Evolutionary conservation across 2,888 invertebrate species (phyloP).

Genomic region (Tetrapedia diversipes): DNA sequence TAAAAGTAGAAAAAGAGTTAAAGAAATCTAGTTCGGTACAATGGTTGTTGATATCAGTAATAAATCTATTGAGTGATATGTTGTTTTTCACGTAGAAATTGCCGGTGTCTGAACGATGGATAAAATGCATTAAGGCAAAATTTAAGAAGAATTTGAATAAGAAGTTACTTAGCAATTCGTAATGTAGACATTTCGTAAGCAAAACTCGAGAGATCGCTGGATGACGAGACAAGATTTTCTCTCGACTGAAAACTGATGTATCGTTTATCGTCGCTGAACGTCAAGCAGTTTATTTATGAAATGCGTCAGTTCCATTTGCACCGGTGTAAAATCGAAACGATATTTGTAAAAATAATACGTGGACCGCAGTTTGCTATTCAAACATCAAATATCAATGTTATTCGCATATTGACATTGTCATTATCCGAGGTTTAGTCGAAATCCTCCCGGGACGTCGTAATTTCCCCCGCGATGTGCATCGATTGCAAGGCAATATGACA

Average conservation of each 20-base stretch:
- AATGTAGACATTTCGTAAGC: too few species aligned
- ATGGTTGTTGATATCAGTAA: too few species aligned
- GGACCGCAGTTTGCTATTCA: slow-evolving; percentile 8
- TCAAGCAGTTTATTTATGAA: slow-evolving; percentile 34
- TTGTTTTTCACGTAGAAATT: too few species aligned
- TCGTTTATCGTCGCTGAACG: slow-evolving; percentile 28
- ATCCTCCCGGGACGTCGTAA: background rate
- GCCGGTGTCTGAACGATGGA: too few species aligned
- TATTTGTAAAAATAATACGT: slow-evolving; percentile 20
- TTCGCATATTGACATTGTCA: background rate
- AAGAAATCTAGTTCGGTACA: too few species aligned
- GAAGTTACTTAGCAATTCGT: too few species aligned
- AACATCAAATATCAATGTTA: slow-evolving; percentile 30
- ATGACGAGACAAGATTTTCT: background rate
- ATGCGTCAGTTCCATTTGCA: slow-evolving; percentile 30
- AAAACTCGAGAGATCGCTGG: background rate
- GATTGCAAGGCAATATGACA: too few species aligned
- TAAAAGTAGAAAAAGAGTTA: too few species aligned
- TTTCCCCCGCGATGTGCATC: background rate
- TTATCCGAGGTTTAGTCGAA: background rate
- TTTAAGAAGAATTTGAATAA: too few species aligned
- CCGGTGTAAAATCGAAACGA: slow-evolving; percentile 8
- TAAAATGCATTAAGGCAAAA: too few species aligned
- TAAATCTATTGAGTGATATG: too few species aligned
- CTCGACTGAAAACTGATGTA: slow-evolving; percentile 23